A percentile compares a stretch with the other conserved stretches of the same genome.
Conservation (phyloP, 2,888 invertebrate species). For the Volucella zonaria region DNA sequence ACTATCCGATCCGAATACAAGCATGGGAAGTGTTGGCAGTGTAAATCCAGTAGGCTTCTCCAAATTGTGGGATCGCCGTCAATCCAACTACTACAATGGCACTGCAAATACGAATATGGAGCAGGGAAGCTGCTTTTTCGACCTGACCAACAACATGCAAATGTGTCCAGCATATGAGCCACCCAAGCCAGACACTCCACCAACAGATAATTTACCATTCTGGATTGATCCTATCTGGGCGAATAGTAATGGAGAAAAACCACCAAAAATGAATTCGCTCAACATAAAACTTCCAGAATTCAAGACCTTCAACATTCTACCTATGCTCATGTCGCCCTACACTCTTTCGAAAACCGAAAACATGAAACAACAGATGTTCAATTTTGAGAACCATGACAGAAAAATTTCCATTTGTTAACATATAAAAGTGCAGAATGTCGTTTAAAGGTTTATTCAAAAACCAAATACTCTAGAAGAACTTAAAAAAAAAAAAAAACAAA, state of each 20-base stretch:
- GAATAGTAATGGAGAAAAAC: constrained; percentile 75
- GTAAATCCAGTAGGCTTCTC: constrained; percentile 64
- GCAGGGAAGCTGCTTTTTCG: constrained; percentile 75
- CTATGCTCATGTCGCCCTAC: constrained; percentile 81
- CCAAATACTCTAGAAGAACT: not conserved
- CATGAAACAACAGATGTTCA: constrained; percentile 80
- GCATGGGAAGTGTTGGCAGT: constrained; percentile 73
- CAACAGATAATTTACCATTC: constrained; percentile 80
- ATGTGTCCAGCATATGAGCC: constrained; percentile 79
- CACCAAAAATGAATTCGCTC: constrained; percentile 76
- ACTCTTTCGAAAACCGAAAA: constrained; percentile 81
- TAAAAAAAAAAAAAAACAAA: not conserved
- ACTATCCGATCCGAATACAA: constrained; percentile 77
- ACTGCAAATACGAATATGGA: constrained; percentile 53
- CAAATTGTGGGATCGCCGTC: constrained; percentile 80
- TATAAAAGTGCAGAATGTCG: constrained; percentile 1
- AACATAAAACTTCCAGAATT: constrained; percentile 80
- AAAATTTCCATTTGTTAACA: constrained; percentile 76
- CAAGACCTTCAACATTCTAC: constrained; percentile 78
- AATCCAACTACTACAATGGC: constrained; percentile 68
- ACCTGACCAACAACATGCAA: constrained; percentile 76
- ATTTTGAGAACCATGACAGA: constrained; percentile 80
- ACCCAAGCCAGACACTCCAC: constrained; percentile 80
- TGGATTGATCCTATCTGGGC: constrained; percentile 83
- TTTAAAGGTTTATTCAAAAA: not conserved